Percentiles rank a stretch among this genome's conserved stretches.
phyloP scores from a whole-genome alignment of 2,113 vertebrate genomes.

The Nothobranchius kuhntae region DNA sequence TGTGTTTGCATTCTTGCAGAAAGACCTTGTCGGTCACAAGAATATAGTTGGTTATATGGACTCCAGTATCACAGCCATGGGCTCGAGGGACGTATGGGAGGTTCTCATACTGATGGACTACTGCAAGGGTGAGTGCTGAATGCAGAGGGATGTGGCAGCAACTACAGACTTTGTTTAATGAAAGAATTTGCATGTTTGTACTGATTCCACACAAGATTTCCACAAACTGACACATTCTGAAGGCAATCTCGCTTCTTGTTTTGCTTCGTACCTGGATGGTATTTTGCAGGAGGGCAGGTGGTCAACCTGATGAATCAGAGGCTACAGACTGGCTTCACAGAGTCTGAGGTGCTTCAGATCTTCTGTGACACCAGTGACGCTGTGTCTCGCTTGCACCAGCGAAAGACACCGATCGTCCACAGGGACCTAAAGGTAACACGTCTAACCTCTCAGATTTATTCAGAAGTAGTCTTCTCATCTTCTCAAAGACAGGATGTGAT shows the following conservation, averaged over 20 bases:
- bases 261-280: not conserved
- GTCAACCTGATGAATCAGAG: conserved; percentile 99
- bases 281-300: conserved; percentile 89
- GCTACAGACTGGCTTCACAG: conserved; percentile 93
- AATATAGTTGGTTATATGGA: conserved; percentile 98
- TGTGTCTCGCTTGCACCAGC: conserved; percentile 92
- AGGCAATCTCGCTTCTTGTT: not conserved
- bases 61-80: conserved; percentile 92
- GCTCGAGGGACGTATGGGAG: conserved; percentile 96
- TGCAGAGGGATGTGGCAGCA: not conserved
- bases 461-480: too few species aligned
- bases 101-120: conserved; percentile 98
- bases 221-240: not conserved
- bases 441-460: not conserved
- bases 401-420: conserved; percentile 93
- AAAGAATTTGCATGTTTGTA: not conserved
- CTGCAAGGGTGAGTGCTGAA: conserved; percentile 87
- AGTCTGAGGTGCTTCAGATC: conserved; percentile 93
- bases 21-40: conserved; percentile 95
- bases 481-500: too few species aligned
- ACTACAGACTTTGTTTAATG: not conserved
- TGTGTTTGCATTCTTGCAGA: conserved; percentile 71
- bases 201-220: too few species aligned
- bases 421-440: conserved; percentile 92
- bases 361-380: conserved; percentile 98